These are phyloP conservation scores for Bergia puertoricense DNA, from an alignment of 92 coral and sea anemone species.

Conservation along the genomic window DNA sequence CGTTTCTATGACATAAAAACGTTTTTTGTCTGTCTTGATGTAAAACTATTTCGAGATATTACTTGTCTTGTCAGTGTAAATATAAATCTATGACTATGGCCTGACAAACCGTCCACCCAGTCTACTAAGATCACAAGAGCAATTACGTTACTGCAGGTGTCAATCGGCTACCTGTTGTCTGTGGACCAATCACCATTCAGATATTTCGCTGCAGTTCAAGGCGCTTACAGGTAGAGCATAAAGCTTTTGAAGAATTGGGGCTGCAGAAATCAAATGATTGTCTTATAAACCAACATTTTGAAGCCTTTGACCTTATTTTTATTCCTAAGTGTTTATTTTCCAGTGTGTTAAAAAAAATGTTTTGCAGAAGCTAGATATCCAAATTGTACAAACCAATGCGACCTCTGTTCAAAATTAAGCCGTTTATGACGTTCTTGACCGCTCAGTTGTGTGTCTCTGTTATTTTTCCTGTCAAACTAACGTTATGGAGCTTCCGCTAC, in stretches of 20 bases:
- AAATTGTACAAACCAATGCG: background rate
- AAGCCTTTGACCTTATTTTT: too few species aligned
- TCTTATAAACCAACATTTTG: background rate
- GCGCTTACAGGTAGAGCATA: background rate
- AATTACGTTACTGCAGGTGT: constrained; percentile 41
- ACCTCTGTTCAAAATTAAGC: background rate
- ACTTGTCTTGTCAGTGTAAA: constrained; percentile 10
- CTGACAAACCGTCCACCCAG: background rate
- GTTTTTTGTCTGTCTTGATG: background rate
- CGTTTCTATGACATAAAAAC: constrained; percentile 13
- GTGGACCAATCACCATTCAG: constrained; percentile 12
- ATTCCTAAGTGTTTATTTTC: background rate
- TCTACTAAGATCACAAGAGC: constrained; percentile 33
- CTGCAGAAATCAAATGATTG: background rate
- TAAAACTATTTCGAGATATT: constrained; percentile 15
- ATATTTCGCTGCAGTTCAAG: background rate
- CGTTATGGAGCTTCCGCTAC: background rate
- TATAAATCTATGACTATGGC: constrained; percentile 14
- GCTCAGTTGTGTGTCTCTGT: background rate
- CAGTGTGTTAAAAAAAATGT: too few species aligned
- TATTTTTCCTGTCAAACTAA: background rate
- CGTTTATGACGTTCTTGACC: background rate
- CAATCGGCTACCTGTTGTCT: background rate
- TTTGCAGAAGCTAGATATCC: background rate
- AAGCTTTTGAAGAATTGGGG: background rate